Base-by-base conservation (phyloP, 2,113 vertebrate genomes). In the Solea solea region DNA sequence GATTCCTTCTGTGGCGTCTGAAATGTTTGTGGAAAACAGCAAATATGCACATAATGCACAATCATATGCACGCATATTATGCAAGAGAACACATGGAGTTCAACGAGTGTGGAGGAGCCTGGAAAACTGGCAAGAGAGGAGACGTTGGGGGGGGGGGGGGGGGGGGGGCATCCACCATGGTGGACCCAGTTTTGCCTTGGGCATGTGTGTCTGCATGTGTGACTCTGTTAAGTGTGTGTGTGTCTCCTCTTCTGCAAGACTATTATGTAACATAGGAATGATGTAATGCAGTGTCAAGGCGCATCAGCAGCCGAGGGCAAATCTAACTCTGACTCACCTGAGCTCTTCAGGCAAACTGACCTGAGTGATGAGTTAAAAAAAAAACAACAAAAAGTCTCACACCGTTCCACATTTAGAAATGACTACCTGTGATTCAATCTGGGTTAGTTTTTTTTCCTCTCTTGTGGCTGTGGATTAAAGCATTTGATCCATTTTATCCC, bases 181-280 rank as follows among this genome's bases (percentile, higher is more conserved):
- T 76, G 82, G 84, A 75, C 80, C 69, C 74, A 62, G 62, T 77
- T 81, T 72, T 7, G 68, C 87, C 76, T 6, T 8, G 0, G 73
- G 84, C 76, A 28, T 69, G 74, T 75, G 49, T 62, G 76, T 60
- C 42, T 53, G 68, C 27, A 50, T 61, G 70, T 79, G 64, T 63
- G 55, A 8, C 14, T 50, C 4, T 8, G 48, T 8, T n/a, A 34
- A 9, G 54, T 73, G 62, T 66, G 78, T 64, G 62, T 55, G 72
- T 46, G 41, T 70, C 75, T 81, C 64, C 59, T 13, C 7, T 78
- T 69, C 81, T 81, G 74, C 78, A 64, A 72, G 83, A 62, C 46
- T 65, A 73, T 93, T 93, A 93, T 86, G 87, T 92, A 93, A 94
- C 72, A 63, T 65, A n/a, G n/a, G 53, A 89, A 75, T 93, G 90